Base-by-base conservation (phyloP, 2,888 invertebrate genomes). In the Drosophila fulvimacula region DNA sequence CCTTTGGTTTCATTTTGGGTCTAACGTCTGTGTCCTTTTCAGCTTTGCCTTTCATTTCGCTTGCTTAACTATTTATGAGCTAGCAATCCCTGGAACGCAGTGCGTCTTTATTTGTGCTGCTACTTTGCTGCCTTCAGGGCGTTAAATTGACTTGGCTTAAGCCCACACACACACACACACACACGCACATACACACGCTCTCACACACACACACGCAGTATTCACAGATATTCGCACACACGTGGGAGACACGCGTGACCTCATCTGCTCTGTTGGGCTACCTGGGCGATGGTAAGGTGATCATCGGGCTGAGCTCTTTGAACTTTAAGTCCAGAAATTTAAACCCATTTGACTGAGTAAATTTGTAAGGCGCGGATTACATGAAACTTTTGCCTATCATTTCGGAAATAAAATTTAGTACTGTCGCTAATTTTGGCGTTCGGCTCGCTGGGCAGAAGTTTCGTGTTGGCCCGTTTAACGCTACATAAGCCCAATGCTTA, bases 101-200 rank as follows among this genome's bases (percentile, higher is more conserved):
- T 84, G 88, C 66, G 79, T 87, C 85, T 88, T 85, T 84, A 87
- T 87, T 84, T 85, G 81, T 81, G 85, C 82, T 82, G 85, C 85
- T 84, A 85, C 82, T 88, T 86, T 86, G 81, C 82, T 86, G 88
- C 83, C 85, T 80, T 80, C 71, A 52, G 82, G 83, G 83, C 88
- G 82, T 85, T 88, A 85, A 85, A 88, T 85, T 85, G 81, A 88
- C 81, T 83, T 81, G 87, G 76, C 76, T 73, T 74, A 72, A 67
- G 57, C 69, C 51, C 48, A 52, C 49, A 51, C 63, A 58, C 49
- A 48, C 39, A 51, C 52, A 57, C 56, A 55, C 38, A 41, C 52
- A 32, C 21, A 30, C 27, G 44, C 39, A 48, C 52, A 51, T 51
- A 21, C 17, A 30, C 30, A 30, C 10, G 30, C 30, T n/a, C n/a